Conservation (phyloP, 2,888 invertebrate genomes). For the Xestia sexstrigata region DNA sequence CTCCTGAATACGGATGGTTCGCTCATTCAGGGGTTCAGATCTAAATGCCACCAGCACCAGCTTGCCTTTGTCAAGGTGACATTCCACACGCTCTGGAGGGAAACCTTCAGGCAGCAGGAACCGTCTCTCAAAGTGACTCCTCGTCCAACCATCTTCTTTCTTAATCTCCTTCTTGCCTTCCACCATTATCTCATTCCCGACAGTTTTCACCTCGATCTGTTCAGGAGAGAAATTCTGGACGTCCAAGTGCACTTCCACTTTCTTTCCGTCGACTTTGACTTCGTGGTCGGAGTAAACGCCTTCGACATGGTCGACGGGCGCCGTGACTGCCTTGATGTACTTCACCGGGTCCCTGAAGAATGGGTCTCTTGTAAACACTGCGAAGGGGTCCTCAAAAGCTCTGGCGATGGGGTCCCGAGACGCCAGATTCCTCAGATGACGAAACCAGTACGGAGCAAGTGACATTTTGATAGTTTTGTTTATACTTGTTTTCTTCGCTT, state of each 20-base stretch:
- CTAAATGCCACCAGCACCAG: slow-evolving; percentile 92
- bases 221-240: slow-evolving; percentile 95
- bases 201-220: slow-evolving; percentile 94
- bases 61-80: slow-evolving; percentile 94
- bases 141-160: slow-evolving; percentile 93
- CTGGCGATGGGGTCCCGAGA: slow-evolving; percentile 80
- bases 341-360: slow-evolving; percentile 85
- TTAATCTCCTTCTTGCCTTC: slow-evolving; percentile 95
- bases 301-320: slow-evolving; percentile 80
- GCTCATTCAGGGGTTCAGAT: slow-evolving; percentile 81
- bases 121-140: slow-evolving; percentile 94
- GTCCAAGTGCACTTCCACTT: slow-evolving; percentile 93
- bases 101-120: slow-evolving; percentile 94
- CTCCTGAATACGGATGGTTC: slow-evolving; percentile 81
- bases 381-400: slow-evolving; percentile 82
- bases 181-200: slow-evolving; percentile 93
- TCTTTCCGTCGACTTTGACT: slow-evolving; percentile 91
- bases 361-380: slow-evolving; percentile 80
- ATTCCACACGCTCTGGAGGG: slow-evolving; percentile 93
- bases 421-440: slow-evolving; percentile 83
- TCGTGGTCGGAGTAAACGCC: slow-evolving; percentile 90
- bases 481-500: slow-evolving; percentile 23
- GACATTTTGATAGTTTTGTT: slow-evolving; percentile 77
- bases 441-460: slow-evolving; percentile 85
- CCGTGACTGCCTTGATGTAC: slow-evolving; percentile 76